Conservation (phyloP, 2,797 vertebrate genomes). For the Chloroceryle inda region DNA sequence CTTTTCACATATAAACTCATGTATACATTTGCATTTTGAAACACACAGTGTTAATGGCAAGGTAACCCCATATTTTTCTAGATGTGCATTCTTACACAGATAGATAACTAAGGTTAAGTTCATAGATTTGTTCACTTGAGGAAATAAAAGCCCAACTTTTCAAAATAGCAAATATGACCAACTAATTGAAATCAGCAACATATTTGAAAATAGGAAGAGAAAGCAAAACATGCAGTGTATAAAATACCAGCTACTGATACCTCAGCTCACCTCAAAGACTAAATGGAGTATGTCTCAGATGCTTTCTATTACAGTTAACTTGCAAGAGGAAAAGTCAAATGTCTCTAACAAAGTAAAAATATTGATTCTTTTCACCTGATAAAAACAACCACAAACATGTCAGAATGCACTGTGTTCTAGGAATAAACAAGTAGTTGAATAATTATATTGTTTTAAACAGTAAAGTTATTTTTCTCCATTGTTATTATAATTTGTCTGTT, state of each 20-base stretch:
- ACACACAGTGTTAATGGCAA: neutral
- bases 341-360: constrained; percentile 14
- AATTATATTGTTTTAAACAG: neutral
- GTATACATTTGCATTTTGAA: neutral
- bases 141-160: neutral
- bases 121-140: neutral
- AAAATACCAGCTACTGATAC: neutral
- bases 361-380: constrained; percentile 24
- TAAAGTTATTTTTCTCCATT: neutral
- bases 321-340: constrained; percentile 11
- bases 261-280: neutral
- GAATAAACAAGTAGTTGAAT: neutral
- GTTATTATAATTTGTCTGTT: neutral
- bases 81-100: neutral
- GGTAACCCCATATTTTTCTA: neutral
- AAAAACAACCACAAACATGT: neutral
- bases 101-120: neutral
- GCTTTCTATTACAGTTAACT: neutral
- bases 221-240: neutral
- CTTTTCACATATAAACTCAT: neutral
- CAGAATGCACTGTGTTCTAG: neutral
- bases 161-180: neutral
- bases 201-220: neutral
- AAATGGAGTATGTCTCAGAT: neutral
- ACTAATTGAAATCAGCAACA: neutral